These are phyloP conservation scores for Pterocles gutturalis DNA, from an alignment of 2,113 vertebrate species.

Conservation along the genomic window DNA sequence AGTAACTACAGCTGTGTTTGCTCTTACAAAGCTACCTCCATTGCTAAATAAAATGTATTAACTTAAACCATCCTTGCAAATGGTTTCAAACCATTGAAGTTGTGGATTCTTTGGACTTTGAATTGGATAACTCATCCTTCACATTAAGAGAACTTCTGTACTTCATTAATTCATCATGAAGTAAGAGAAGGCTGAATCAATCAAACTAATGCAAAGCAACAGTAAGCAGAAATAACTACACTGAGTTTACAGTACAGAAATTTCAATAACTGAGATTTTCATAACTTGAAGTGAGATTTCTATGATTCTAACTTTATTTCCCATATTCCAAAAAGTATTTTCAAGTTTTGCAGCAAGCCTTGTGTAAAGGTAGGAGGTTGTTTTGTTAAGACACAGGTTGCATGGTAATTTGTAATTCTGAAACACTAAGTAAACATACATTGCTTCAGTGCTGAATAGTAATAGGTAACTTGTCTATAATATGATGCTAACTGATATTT, in stretches of 20 bases:
- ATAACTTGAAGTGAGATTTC: background rate
- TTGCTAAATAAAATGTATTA: background rate
- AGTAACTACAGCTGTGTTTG: background rate
- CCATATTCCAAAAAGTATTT: background rate
- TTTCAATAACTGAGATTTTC: background rate
- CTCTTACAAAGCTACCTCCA: background rate
- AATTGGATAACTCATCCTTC: fast-evolving
- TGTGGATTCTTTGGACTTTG: background rate
- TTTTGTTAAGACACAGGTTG: background rate
- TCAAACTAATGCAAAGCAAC: background rate
- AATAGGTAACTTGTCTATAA: background rate
- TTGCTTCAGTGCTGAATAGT: background rate
- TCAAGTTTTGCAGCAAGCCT: background rate
- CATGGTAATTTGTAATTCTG: background rate
- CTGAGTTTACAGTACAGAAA: background rate
- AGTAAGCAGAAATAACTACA: background rate
- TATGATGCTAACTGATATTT: background rate
- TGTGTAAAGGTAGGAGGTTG: background rate
- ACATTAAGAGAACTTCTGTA: background rate
- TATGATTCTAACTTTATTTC: background rate
- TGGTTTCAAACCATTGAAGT: background rate
- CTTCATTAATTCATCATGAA: background rate
- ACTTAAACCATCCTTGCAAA: background rate
- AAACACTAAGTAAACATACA: background rate
- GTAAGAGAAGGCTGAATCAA: background rate